Evolutionary conservation across 2,113 vertebrate genomes (phyloP).

Genomic region (Lepidothrix coronata): DNA sequence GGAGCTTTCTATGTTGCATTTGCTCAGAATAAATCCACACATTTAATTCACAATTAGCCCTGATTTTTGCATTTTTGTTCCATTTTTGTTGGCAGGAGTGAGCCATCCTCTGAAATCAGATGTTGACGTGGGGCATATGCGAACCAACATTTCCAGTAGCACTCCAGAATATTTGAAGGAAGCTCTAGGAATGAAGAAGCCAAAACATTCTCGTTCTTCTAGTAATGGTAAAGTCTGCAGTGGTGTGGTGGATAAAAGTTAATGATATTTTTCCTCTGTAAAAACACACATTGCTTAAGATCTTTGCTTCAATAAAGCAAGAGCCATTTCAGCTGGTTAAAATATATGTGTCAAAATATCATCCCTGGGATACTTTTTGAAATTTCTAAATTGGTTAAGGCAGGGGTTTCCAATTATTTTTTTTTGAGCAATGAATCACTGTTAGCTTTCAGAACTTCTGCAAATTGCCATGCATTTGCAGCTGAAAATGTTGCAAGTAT

Average conservation of each 20-base stretch:
- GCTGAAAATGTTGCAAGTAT: constrained; percentile 30
- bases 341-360: neutral
- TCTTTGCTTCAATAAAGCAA: neutral
- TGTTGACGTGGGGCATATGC: constrained; percentile 31
- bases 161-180: constrained; percentile 81
- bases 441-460: constrained; percentile 33
- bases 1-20: constrained; percentile 1
- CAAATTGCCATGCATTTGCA: constrained; percentile 49
- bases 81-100: constrained; percentile 58
- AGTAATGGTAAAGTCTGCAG: constrained; percentile 70
- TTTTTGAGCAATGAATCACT: constrained; percentile 31
- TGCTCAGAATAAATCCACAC: neutral
- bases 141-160: neutral
- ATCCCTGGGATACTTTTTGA: neutral
- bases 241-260: neutral
- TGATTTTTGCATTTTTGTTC: neutral
- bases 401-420: neutral
- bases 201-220: constrained; percentile 73
- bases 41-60: neutral
- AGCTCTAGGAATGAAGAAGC: constrained; percentile 79
- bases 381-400: neutral
- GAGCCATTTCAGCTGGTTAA: neutral
- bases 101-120: constrained; percentile 66
- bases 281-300: neutral
- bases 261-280: neutral